Evolutionary conservation across 2,797 vertebrate genomes (phyloP), one percentile per base, ranked within the genome.

Genomic region (Anguilla pacifica): DNA sequence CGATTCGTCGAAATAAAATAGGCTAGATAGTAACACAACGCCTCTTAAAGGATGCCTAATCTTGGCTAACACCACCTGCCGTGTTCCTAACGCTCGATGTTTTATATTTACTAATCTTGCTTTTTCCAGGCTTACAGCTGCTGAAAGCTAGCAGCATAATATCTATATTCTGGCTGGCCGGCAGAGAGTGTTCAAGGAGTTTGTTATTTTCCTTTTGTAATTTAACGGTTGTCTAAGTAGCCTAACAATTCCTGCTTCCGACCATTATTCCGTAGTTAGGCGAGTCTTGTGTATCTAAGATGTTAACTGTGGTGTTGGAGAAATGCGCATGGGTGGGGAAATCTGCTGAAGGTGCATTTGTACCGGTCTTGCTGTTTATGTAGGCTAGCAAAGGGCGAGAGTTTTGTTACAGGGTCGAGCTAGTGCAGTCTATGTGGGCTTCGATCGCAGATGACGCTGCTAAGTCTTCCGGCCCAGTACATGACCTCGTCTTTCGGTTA

Each of bases 321-420:
- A 57, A 64, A 64, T 64, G 31, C 39, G 39, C 17, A 43, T 79
- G 6, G n/a, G 59, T 64, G 25, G 61, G 35, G 6, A 74, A 79
- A 79, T 79, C 4, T 79, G 74, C 31, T 39, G 74, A 79, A 79
- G 74, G 15, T 39, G 74, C 39, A 79, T 79, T 79, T 46, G 43
- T 19, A 43, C 6, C 74, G 74, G 15, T 39, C 13, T 39, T 39
- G 74, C 35, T 2, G 35, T 79, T 79, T 79, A 43, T 79, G 35
- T 43, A 57, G 55, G 1, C 15, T 10, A 11, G 70, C 70, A 31
- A 39, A 39, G 74, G 74, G 13, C 31, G 19, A 43, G 13, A 43
- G 35, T 79, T 79, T 39, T 79, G 15, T 79, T 15, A 79, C 15
- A 79, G 31, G 35, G 35, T 46, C 5, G 74, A 46, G 5, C 43